Evolutionary conservation across 2,797 vertebrate species (phyloP), one percentile per base, ranked within the genome.

Genomic region (Lycodopsis pacificus): DNA sequence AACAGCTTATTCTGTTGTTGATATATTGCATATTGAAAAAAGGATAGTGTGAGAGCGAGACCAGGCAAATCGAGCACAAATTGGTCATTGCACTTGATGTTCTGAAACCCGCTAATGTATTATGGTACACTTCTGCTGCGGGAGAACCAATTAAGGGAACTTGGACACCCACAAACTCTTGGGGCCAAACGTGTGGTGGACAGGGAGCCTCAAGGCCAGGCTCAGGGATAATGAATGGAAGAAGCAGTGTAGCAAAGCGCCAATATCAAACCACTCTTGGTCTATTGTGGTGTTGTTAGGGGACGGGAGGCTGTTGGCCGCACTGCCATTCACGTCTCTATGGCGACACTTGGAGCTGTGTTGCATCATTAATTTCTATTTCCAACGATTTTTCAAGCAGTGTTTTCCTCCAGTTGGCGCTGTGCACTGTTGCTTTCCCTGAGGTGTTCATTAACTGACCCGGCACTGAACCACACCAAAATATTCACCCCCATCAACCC

Each of bases 91-190:
- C 83, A 83, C 86, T 86, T 89, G 86, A 91, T 92, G 88, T 85
- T 82, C 85, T 88, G 76, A 85, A 86, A 74, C 72, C 54, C 15
- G 12, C 67, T 71, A 56, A 88, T 87, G 85, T 80, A 81, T 90
- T 86, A 86, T 54, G 71, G 73, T 75, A 56, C 71, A 76, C 66
- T 79, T 79, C 74, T 87, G 68, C 83, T 77, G 80, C 62, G 81
- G 83, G 76, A 84, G 75, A 89, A 85, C 91, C 89, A 94, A 94
- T 95, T 94, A 95, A 82, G 78, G 74, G 66, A 76, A 79, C 70
- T 81, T 80, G 73, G 85, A 88, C 79, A 71, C 85, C 65, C 79
- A 58, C 77, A 89, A 83, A 82, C 84, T 88, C 85, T n/a, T 44
- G 77, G 72, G 86, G 74, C 82, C 74, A 66, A 76, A 83, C 20